These are phyloP conservation scores for Amphipoea lucens DNA, from an alignment of 2,888 invertebrate species.

Conservation along the genomic window DNA sequence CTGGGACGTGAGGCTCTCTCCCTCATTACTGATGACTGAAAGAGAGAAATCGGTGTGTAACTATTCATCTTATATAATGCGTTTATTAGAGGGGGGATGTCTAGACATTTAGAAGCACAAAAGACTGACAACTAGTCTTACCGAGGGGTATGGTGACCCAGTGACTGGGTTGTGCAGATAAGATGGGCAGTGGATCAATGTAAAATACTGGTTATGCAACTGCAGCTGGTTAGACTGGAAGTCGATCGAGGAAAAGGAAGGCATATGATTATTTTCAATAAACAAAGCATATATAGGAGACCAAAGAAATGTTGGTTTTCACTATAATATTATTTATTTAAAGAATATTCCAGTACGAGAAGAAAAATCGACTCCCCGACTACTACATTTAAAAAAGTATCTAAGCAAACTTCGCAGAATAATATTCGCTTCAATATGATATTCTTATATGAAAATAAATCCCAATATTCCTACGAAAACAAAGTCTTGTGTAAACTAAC, in stretches of 20 bases:
- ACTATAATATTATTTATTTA: neutral
- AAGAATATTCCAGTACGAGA: neutral
- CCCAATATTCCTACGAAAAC: conserved; percentile 16
- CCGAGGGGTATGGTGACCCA: neutral
- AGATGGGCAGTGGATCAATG: neutral
- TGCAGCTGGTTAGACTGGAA: neutral
- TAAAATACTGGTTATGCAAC: neutral
- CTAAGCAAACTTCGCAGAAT: neutral
- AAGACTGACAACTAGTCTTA: neutral
- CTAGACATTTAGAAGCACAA: neutral
- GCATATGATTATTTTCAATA: neutral
- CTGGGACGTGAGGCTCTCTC: no score
- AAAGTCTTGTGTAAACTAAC: conserved; percentile 17
- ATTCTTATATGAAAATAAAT: neutral
- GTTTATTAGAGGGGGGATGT: no score
- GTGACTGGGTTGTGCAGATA: neutral
- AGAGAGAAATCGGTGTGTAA: no score
- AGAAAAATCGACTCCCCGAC: neutral
- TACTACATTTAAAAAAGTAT: neutral
- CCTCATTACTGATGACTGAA: no score
- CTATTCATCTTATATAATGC: no score
- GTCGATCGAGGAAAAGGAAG: neutral
- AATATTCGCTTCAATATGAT: neutral
- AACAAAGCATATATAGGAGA: neutral
- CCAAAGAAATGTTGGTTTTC: neutral